phyloP scores from a whole-genome alignment of 2,113 vertebrate genomes.

The Benitochromis conjunctus region DNA sequence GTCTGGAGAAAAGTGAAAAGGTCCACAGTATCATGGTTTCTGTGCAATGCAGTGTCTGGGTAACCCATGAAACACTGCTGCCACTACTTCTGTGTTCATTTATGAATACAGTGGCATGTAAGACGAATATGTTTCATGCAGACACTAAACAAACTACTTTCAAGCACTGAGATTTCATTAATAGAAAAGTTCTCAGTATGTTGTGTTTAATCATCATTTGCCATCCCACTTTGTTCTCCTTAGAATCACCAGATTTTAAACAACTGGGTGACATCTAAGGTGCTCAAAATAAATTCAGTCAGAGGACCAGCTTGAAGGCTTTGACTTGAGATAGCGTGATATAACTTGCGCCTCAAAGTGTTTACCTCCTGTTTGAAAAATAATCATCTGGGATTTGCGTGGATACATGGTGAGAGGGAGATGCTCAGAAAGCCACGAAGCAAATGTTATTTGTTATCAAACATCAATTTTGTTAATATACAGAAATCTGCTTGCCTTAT shows the following conservation, averaged over 20 bases:
- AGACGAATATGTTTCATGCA: conserved; percentile 49
- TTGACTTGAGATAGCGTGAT: not conserved
- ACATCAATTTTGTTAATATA: conserved; percentile 39
- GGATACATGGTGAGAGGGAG: not conserved
- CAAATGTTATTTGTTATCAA: not conserved
- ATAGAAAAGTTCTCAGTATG: not conserved
- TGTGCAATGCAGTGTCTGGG: not conserved
- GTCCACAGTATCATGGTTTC: conserved; percentile 9
- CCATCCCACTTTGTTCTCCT: not conserved
- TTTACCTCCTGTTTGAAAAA: not conserved
- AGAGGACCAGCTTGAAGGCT: not conserved
- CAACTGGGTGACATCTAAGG: not conserved
- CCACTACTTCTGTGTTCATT: not conserved
- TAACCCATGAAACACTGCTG: not conserved
- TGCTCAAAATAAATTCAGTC: conserved; percentile 1
- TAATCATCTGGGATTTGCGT: not conserved
- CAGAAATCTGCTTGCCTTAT: conserved; percentile 26
- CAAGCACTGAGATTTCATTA: conserved; percentile 21
- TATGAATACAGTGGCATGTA: conserved; percentile 19
- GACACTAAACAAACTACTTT: conserved; percentile 23
- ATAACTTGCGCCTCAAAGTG: not conserved
- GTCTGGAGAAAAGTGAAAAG: not conserved
- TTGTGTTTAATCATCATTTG: not conserved
- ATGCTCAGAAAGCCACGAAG: conserved; percentile 3
- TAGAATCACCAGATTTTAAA: not conserved